Conservation (phyloP, 2,888 invertebrate genomes). For the Dasypolia templi region DNA sequence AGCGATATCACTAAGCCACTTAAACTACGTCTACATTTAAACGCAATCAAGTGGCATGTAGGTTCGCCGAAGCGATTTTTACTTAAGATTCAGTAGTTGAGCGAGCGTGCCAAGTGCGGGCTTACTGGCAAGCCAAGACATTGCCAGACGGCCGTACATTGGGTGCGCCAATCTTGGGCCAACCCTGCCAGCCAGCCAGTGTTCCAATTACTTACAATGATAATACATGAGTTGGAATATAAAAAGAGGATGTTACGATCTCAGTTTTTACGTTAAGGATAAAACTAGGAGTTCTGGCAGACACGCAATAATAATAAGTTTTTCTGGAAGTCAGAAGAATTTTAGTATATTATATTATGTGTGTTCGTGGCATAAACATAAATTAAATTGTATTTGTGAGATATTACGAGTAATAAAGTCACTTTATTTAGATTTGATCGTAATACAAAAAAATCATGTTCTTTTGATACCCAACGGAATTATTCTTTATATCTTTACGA, state of each 20-base stretch:
- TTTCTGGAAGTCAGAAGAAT: neutral
- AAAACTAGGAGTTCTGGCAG: conserved; percentile 18
- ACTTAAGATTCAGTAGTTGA: conserved; percentile 66
- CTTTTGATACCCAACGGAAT: too few relatives aligned
- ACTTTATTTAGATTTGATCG: too few relatives aligned
- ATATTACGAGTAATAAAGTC: too few relatives aligned
- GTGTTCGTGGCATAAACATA: too few relatives aligned
- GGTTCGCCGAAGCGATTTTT: conserved; percentile 64
- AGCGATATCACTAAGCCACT: conserved; percentile 34
- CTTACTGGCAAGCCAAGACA: conserved; percentile 59
- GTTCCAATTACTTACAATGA: conserved; percentile 58
- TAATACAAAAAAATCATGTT: too few relatives aligned
- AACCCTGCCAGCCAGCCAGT: conserved; percentile 35
- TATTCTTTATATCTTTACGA: too few relatives aligned
- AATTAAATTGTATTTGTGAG: too few relatives aligned
- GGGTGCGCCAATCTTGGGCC: conserved; percentile 45
- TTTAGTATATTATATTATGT: conserved; percentile 5
- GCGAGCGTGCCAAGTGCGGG: conserved; percentile 64
- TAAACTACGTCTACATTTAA: conserved; percentile 59
- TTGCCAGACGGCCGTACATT: conserved; percentile 46
- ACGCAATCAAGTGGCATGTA: conserved; percentile 65
- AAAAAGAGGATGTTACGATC: conserved; percentile 39
- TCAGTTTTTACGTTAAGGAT: conserved; percentile 12
- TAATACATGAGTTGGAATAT: conserved; percentile 47
- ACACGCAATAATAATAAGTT: conserved; percentile 17